A percentile compares a stretch with the other conserved stretches of the same genome.
phyloP scores from a whole-genome alignment of 2,797 vertebrate genomes.

The Mormyrus proboscirostris region DNA sequence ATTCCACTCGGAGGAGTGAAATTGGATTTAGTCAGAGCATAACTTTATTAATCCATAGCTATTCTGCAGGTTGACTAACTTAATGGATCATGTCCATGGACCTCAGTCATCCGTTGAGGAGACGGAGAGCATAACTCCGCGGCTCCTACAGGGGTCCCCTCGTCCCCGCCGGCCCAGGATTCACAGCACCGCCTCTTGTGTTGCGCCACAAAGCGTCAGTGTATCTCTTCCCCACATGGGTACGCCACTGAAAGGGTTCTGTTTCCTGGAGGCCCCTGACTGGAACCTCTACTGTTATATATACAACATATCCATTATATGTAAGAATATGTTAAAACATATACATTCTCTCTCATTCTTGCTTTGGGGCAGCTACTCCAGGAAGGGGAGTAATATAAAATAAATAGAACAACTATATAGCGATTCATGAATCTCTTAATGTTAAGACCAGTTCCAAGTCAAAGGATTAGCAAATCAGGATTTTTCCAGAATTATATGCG shows the following conservation, averaged over 20 bases:
- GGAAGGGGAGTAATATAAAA: neutral
- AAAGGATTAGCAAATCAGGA: neutral
- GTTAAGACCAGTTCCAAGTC: neutral
- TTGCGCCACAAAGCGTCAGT: constrained; percentile 31
- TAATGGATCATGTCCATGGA: neutral
- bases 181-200: constrained; percentile 8
- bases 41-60: neutral
- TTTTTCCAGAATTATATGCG: neutral
- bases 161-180: neutral
- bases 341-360: neutral
- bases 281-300: neutral
- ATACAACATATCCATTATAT: neutral
- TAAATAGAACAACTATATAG: neutral
- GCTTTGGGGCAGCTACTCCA: neutral
- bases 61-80: constrained; percentile 22
- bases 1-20: neutral
- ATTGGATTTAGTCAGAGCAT: neutral
- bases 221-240: constrained; percentile 8
- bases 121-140: constrained; percentile 1
- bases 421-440: neutral
- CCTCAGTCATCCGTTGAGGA: neutral
- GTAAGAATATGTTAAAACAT: neutral
- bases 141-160: constrained; percentile 11
- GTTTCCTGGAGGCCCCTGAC: neutral
- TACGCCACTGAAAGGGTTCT: neutral